These are phyloP conservation scores for Chauna torquata DNA, from an alignment of 2,113 vertebrate genomes.

Conservation along the genomic window DNA sequence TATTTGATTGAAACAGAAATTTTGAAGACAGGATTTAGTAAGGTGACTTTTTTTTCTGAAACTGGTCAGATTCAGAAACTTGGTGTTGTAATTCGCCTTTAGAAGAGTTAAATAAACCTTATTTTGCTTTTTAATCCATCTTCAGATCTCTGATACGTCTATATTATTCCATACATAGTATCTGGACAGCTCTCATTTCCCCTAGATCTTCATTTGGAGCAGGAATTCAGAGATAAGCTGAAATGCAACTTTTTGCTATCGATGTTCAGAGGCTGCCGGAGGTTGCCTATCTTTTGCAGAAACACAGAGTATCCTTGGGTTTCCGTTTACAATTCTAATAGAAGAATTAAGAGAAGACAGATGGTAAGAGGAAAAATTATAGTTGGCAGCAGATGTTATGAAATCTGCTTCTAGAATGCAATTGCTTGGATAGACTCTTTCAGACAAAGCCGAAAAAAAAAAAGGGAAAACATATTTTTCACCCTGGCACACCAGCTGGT, in stretches of 20 bases:
- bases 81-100: background rate
- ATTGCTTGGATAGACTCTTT: slow-evolving; percentile 19
- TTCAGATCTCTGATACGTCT: background rate
- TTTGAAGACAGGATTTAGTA: background rate
- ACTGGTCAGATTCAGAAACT: background rate
- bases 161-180: background rate
- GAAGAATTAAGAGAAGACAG: slow-evolving; percentile 51
- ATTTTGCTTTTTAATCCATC: background rate
- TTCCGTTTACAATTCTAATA: slow-evolving; percentile 47
- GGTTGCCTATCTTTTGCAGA: slow-evolving; percentile 1
- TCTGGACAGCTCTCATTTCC: background rate
- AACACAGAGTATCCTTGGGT: background rate
- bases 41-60: background rate
- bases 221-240: slow-evolving; percentile 2
- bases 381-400: slow-evolving; percentile 41
- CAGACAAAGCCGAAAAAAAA: background rate
- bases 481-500: slow-evolving; percentile 25
- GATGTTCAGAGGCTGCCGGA: background rate
- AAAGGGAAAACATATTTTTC: slow-evolving; percentile 45
- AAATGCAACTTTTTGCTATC: background rate
- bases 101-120: background rate
- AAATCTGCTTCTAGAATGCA: slow-evolving; percentile 50
- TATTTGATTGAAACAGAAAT: background rate
- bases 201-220: background rate
- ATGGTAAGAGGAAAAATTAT: slow-evolving; percentile 43